These are phyloP conservation scores for Malachius bipustulatus DNA, from an alignment of 2,888 invertebrate genomes.

Conservation along the genomic window DNA sequence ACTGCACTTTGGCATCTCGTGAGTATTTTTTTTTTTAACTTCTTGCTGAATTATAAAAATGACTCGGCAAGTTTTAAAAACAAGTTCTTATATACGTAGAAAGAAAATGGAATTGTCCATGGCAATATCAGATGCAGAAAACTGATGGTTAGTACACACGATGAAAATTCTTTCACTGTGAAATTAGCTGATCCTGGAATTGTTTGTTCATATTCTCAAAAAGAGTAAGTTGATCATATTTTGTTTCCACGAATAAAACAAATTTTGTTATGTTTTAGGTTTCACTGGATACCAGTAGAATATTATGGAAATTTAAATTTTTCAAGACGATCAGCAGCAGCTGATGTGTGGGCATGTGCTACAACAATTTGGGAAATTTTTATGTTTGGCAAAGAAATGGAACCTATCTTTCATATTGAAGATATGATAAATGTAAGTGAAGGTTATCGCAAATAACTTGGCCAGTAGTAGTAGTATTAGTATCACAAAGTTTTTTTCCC, in stretches of 20 bases:
- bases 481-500: neutral
- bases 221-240: constrained; percentile 67
- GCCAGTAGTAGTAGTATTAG: neutral
- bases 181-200: constrained; percentile 79
- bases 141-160: constrained; percentile 63
- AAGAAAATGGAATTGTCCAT: constrained; percentile 71
- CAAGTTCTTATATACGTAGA: constrained; percentile 39
- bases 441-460: constrained; percentile 22
- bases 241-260: no score
- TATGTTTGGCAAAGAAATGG: constrained; percentile 50
- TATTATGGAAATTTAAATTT: constrained; percentile 57
- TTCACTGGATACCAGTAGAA: constrained; percentile 86
- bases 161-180: constrained; percentile 56
- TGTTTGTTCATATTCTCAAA: constrained; percentile 43
- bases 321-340: constrained; percentile 54
- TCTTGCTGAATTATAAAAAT: neutral
- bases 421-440: no score
- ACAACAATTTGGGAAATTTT: constrained; percentile 92
- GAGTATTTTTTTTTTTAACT: no score
- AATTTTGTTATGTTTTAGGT: constrained; percentile 42
- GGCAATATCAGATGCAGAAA: constrained; percentile 75
- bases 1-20: constrained; percentile 80
- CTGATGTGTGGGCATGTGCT: constrained; percentile 86
- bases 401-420: constrained; percentile 26
- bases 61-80: no score